Evolutionary conservation across 92 coral and sea anemone species (phyloP).

Genomic region (Epizoanthus stellaris): DNA sequence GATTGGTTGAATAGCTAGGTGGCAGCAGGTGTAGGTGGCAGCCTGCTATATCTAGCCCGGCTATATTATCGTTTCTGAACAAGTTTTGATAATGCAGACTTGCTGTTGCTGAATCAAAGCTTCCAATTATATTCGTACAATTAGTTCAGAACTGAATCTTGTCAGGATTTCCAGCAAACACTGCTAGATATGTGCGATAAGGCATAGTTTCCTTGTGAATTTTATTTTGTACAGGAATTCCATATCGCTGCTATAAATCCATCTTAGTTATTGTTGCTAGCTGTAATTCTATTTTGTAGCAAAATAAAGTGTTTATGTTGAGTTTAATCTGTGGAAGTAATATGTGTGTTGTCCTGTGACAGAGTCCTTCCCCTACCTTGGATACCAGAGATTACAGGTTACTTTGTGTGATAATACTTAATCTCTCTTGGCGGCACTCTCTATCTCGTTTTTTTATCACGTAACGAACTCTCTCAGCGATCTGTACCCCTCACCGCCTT

Average conservation of each 20-base stretch:
- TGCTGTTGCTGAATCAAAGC: neutral
- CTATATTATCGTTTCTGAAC: neutral
- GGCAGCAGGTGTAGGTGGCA: neutral
- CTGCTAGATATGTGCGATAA: neutral
- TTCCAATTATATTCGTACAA: neutral
- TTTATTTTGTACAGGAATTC: neutral
- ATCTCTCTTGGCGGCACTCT: too few relatives aligned
- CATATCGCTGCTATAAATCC: neutral
- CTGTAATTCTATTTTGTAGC: slow-evolving; percentile 25
- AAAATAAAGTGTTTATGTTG: slow-evolving; percentile 45
- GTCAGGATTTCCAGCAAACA: neutral
- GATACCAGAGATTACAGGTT: too few relatives aligned
- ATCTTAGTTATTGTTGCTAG: neutral
- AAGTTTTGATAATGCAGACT: neutral
- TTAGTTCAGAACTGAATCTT: neutral
- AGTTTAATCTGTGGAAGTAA: neutral
- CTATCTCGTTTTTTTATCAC: too few relatives aligned
- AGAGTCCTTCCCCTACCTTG: too few relatives aligned
- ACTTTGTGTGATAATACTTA: too few relatives aligned
- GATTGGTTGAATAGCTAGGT: neutral
- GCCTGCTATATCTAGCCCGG: neutral
- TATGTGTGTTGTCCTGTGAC: too few relatives aligned
- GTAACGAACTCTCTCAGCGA: too few relatives aligned
- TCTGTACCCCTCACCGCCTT: too few relatives aligned
- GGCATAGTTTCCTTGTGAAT: neutral